These are phyloP conservation scores for Pteropus alecto DNA, from an alignment of 2,113 vertebrate species.

Conservation along the genomic window DNA sequence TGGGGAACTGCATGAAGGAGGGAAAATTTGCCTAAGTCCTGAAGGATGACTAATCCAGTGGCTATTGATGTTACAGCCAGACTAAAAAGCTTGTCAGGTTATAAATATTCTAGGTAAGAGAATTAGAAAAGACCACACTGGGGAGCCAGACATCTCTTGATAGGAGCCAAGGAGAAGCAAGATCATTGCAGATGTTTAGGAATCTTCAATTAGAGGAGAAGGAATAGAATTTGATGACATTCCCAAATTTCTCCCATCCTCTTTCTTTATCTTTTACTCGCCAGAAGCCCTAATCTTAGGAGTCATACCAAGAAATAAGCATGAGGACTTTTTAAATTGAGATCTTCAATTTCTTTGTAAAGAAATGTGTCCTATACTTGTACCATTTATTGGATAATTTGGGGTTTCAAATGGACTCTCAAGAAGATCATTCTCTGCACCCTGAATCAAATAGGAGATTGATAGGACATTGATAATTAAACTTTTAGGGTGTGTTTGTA, in stretches of 20 bases:
- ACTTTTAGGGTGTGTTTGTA: neutral
- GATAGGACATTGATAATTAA: neutral
- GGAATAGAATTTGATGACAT: neutral
- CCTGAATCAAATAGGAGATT: neutral
- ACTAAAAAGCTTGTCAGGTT: neutral
- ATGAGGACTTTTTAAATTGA: neutral
- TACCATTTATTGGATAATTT: neutral
- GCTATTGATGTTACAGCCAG: neutral
- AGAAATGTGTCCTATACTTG: neutral
- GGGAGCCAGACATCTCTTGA: neutral
- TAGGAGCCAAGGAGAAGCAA: neutral
- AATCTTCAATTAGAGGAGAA: neutral
- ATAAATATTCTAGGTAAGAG: neutral
- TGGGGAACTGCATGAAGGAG: neutral
- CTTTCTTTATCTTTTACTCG: neutral
- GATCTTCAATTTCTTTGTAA: conserved; percentile 3
- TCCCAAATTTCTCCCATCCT: neutral
- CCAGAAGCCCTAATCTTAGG: neutral
- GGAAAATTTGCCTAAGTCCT: neutral
- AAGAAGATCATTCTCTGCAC: neutral
- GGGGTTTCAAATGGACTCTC: neutral
- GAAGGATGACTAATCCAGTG: neutral
- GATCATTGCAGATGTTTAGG: neutral
- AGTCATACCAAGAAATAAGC: neutral
- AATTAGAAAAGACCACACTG: neutral